phyloP scores from a whole-genome alignment of 2,888 invertebrate species.

The Microctonus brassicae region DNA sequence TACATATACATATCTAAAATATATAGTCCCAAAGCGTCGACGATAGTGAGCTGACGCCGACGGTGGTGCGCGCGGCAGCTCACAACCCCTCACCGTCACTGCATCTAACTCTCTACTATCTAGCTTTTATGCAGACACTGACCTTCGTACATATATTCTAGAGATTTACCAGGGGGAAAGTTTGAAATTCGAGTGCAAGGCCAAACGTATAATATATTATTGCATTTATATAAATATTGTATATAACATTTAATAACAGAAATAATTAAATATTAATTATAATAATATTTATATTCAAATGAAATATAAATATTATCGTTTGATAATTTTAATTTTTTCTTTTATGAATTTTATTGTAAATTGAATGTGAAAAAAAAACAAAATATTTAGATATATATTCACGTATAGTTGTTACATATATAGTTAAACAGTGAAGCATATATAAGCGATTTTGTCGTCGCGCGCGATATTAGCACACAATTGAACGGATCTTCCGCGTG shows the following conservation, averaged over 20 bases:
- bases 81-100: conserved; percentile 29
- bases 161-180: conserved; percentile 61
- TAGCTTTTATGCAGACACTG: conserved; percentile 68
- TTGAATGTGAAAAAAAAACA: background rate
- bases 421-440: conserved; percentile 8
- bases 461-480: conserved; percentile 67
- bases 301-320: too few relatives aligned
- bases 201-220: conserved; percentile 51
- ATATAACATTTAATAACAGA: background rate
- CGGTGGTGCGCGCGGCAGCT: conserved; percentile 36
- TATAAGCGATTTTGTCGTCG: background rate
- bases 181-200: conserved; percentile 69
- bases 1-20: background rate
- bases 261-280: background rate
- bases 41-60: conserved; percentile 32
- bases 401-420: conserved; percentile 12
- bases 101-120: conserved; percentile 36
- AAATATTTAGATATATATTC: conserved; percentile 33
- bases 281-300: background rate
- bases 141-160: conserved; percentile 60
- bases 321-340: too few relatives aligned
- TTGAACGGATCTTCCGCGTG: conserved; percentile 56
- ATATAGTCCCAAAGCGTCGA: conserved; percentile 16
- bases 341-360: too few relatives aligned
- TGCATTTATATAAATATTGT: background rate